These are phyloP conservation scores for Intellagama lesueurii DNA, from an alignment of 2,797 vertebrate genomes.

Conservation along the genomic window DNA sequence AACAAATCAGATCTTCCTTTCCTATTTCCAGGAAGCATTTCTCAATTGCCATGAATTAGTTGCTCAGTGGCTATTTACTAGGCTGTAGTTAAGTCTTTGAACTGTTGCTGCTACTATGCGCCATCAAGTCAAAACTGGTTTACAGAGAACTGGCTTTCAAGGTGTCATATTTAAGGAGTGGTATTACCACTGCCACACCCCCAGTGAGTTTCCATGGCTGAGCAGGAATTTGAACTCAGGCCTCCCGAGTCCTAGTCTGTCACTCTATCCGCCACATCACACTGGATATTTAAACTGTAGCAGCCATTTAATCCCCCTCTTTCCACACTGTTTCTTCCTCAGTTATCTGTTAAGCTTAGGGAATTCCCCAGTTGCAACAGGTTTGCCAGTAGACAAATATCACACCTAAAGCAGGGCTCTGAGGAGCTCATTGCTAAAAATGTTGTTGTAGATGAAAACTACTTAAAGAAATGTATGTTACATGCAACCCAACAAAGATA, in stretches of 20 bases:
- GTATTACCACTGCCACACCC: background rate
- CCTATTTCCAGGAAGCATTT: background rate
- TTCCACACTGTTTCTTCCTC: background rate
- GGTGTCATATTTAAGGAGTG: background rate
- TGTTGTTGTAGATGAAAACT: background rate
- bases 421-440: background rate
- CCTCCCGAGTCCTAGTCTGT: too few species aligned
- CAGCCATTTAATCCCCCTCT: background rate
- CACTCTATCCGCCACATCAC: too few species aligned
- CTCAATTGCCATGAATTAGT: background rate
- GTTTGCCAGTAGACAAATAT: background rate
- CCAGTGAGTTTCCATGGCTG: too few species aligned
- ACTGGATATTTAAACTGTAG: background rate
- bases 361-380: background rate
- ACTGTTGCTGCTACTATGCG: too few species aligned
- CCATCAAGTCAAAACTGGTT: too few species aligned
- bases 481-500: background rate
- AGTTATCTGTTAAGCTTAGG: background rate
- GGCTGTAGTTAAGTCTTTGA: background rate
- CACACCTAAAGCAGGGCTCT: background rate
- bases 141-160: background rate
- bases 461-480: background rate
- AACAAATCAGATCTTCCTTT: background rate
- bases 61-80: background rate
- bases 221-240: too few species aligned